Evolutionary conservation across 2,113 vertebrate species (phyloP).

Genomic region (Tamias sibiricus): DNA sequence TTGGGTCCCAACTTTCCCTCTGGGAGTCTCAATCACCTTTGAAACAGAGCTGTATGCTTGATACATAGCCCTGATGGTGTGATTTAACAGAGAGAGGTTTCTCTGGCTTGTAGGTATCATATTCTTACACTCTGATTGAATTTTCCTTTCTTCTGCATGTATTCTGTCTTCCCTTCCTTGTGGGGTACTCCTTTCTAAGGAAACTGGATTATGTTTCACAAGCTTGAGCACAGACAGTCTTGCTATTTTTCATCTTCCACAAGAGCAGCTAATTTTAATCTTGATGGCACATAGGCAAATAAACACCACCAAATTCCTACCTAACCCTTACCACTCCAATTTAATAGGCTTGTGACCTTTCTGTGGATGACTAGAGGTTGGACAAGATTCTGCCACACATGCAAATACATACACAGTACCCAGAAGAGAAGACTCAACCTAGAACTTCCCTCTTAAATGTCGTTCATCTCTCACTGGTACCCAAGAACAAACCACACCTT

Average conservation of each 20-base stretch:
- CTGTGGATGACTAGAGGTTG: background rate
- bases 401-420: background rate
- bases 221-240: background rate
- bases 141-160: background rate
- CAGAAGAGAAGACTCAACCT: background rate
- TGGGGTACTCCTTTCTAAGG: background rate
- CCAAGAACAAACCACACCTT: background rate
- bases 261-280: background rate
- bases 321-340: background rate
- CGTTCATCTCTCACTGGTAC: background rate
- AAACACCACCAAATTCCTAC: background rate
- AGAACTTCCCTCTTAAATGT: background rate
- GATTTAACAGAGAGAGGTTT: background rate
- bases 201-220: background rate
- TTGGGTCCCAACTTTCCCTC: background rate
- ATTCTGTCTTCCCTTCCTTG: background rate
- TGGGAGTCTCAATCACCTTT: background rate
- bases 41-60: background rate
- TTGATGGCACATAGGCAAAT: background rate
- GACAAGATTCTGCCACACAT: background rate
- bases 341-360: background rate
- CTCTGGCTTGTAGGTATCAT: background rate
- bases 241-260: background rate
- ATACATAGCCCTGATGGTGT: background rate
- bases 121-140: background rate